phyloP scores from a whole-genome alignment of 2,797 vertebrate genomes.

The Anomalospiza imberbis region DNA sequence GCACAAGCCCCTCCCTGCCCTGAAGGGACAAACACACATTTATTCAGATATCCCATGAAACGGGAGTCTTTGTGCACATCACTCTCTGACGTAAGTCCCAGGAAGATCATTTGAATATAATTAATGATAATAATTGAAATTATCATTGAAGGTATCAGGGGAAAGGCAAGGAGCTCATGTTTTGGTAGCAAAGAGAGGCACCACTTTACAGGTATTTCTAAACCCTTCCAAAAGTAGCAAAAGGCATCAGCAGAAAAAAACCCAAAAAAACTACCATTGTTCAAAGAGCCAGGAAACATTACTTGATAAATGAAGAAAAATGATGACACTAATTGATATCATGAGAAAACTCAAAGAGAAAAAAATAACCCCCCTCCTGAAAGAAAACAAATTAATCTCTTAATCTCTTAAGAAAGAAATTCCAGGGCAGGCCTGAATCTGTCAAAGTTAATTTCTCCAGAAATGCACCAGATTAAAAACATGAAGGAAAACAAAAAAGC shows the following conservation, averaged over 20 bases:
- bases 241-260: not conserved
- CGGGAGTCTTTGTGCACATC: not conserved
- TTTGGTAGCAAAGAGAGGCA: not conserved
- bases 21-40: not conserved
- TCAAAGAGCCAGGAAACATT: not conserved
- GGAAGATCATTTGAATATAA: not conserved
- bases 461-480: not conserved
- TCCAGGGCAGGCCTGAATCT: slow-evolving; percentile 35
- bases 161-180: not conserved
- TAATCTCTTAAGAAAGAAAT: slow-evolving; percentile 12
- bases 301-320: not conserved
- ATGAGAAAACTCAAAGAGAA: not conserved
- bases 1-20: not conserved
- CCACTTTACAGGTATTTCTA: not conserved
- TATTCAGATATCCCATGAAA: not conserved
- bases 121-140: not conserved
- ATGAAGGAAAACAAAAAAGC: not conserved
- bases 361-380: not conserved
- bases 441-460: slow-evolving; percentile 15
- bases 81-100: not conserved
- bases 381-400: slow-evolving; percentile 37
- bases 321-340: not conserved
- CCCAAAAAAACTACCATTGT: not conserved
- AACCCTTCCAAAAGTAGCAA: not conserved
- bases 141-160: not conserved